Conservation (phyloP, 2,888 invertebrate genomes). For the Lithophane ornitopus region DNA sequence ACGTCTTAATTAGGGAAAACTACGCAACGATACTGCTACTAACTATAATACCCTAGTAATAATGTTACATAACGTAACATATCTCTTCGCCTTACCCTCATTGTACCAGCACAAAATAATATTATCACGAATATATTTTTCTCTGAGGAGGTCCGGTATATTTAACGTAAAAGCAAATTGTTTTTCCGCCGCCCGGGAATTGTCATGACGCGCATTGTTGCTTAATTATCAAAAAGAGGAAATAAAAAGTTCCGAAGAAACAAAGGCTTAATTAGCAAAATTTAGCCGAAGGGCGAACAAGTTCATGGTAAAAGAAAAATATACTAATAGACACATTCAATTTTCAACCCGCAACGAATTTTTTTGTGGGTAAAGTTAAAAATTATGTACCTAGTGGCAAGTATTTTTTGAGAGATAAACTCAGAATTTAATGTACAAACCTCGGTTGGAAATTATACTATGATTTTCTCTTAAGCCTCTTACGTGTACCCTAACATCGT, state of each 20-base stretch:
- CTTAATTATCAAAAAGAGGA: slow-evolving; percentile 62
- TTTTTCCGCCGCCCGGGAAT: slow-evolving; percentile 42
- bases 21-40: not conserved
- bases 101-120: slow-evolving; percentile 16
- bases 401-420: slow-evolving; percentile 52
- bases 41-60: not conserved
- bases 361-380: slow-evolving; percentile 30
- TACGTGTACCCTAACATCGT: slow-evolving; percentile 72
- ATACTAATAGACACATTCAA: slow-evolving; percentile 49
- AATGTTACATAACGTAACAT: slow-evolving; percentile 8
- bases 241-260: slow-evolving; percentile 58
- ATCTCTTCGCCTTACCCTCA: slow-evolving; percentile 10
- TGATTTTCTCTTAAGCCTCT: slow-evolving; percentile 79
- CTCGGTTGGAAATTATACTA: slow-evolving; percentile 73
- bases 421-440: slow-evolving; percentile 65
- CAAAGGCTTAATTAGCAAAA: slow-evolving; percentile 64
- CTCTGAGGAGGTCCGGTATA: slow-evolving; percentile 17
- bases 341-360: slow-evolving; percentile 16
- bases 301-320: slow-evolving; percentile 48
- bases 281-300: slow-evolving; percentile 52
- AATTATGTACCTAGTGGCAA: slow-evolving; percentile 30
- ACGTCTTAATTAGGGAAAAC: slow-evolving; percentile 6
- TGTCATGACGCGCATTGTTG: slow-evolving; percentile 47
- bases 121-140: slow-evolving; percentile 21
- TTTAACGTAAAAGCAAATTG: slow-evolving; percentile 48